Evolutionary conservation across 2,888 invertebrate genomes (phyloP).

Genomic region (Biston stratarius): DNA sequence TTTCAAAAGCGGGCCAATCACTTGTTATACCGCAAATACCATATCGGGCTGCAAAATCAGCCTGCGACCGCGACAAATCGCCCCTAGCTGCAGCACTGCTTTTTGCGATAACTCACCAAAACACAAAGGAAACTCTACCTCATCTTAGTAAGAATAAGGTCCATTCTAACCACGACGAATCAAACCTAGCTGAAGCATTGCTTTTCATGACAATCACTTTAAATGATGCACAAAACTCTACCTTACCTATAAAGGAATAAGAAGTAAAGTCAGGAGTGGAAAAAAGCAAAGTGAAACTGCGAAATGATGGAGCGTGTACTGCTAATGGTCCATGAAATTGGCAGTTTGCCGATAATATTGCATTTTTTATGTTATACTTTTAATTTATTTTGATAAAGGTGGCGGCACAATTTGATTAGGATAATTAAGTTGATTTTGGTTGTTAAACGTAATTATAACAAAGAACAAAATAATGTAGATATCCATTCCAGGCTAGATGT

Average conservation of each 20-base stretch:
- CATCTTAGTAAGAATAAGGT: conserved; percentile 30
- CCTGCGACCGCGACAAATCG: conserved; percentile 56
- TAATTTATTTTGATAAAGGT: conserved; percentile 51
- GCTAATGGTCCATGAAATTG: conserved; percentile 76
- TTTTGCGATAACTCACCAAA: conserved; percentile 40
- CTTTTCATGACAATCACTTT: conserved; percentile 37
- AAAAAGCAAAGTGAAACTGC: conserved; percentile 44
- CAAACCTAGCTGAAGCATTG: conserved; percentile 46
- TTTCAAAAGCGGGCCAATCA: conserved; percentile 34
- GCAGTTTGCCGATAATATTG: conserved; percentile 65
- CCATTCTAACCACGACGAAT: conserved; percentile 52
- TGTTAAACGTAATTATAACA: neutral
- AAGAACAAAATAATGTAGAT: too few relatives aligned
- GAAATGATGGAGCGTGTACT: conserved; percentile 64
- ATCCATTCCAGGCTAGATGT: too few relatives aligned
- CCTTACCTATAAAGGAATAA: neutral
- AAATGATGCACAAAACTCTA: neutral
- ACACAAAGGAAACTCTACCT: conserved; percentile 39
- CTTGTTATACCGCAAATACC: conserved; percentile 41
- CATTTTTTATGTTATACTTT: conserved; percentile 54
- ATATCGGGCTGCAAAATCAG: conserved; percentile 46
- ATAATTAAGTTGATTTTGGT: conserved; percentile 14
- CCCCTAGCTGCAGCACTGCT: conserved; percentile 44
- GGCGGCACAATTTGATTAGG: conserved; percentile 20
- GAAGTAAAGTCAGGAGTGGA: conserved; percentile 8